phyloP scores from a whole-genome alignment of 2,888 invertebrate species.

The Digitonthophagus gazella region DNA sequence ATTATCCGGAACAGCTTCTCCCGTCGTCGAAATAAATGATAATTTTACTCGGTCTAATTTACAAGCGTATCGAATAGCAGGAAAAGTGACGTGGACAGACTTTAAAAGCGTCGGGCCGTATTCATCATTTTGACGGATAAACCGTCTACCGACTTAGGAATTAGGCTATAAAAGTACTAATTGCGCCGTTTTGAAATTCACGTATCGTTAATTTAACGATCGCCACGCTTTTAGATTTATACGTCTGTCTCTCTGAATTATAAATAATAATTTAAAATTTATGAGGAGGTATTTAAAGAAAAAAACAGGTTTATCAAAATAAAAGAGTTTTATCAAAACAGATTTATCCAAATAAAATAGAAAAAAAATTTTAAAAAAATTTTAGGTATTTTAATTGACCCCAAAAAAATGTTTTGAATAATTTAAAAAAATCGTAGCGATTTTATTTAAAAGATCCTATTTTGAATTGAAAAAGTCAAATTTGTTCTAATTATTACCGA shows the following conservation, averaged over 20 bases:
- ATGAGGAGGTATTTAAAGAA: no score
- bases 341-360: no score
- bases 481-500: no score
- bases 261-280: not conserved
- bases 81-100: not conserved
- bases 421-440: no score
- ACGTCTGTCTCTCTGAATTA: not conserved
- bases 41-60: not conserved
- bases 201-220: not conserved
- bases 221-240: not conserved
- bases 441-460: no score
- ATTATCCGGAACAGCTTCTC: not conserved
- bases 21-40: not conserved
- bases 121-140: not conserved
- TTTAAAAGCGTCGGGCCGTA: not conserved
- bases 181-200: not conserved
- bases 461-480: no score
- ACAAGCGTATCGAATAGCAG: not conserved
- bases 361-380: no score
- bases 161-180: not conserved
- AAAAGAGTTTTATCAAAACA: no score
- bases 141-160: not conserved
- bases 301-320: no score
- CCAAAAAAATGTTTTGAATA: no score
- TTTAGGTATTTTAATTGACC: no score